phyloP scores from a whole-genome alignment of 1,140 invertebrate species.

The Epicauta chinensis region DNA sequence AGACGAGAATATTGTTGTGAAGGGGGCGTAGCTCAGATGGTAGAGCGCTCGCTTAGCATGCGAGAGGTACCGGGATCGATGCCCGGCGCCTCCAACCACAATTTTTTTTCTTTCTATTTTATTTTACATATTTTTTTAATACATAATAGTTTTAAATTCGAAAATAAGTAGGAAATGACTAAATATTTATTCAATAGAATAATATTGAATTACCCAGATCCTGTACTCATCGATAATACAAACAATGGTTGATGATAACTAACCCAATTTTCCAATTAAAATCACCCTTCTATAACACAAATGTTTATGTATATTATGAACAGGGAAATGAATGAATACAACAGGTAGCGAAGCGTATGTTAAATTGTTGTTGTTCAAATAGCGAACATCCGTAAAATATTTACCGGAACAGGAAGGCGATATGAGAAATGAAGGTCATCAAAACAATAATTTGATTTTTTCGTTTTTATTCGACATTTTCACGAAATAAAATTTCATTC shows the following conservation, averaged over 20 bases:
- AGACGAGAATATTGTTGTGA: too few species aligned
- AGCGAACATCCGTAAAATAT: conserved; percentile 12
- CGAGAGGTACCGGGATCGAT: conserved; percentile 77
- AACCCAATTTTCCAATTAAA: too few species aligned
- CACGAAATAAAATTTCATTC: too few species aligned
- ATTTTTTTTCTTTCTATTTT: background rate
- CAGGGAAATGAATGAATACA: conserved; percentile 1
- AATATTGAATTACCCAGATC: background rate
- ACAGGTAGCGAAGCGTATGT: conserved; percentile 14
- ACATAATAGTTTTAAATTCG: too few species aligned
- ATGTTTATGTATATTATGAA: too few species aligned
- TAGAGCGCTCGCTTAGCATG: conserved; percentile 80
- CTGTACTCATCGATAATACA: too few species aligned
- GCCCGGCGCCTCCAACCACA: conserved; percentile 68
- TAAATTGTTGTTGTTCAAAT: conserved; percentile 12
- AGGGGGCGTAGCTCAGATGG: conserved; percentile 75
- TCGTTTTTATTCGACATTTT: too few species aligned
- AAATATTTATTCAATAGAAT: background rate
- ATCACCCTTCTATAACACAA: too few species aligned
- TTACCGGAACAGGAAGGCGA: conserved; percentile 13
- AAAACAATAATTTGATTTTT: background rate
- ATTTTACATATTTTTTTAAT: background rate
- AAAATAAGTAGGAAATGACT: background rate
- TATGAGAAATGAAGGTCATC: conserved; percentile 3
- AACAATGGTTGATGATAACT: too few species aligned